A percentile compares a stretch with the other conserved stretches of the same genome.
These are phyloP conservation scores for Macrosteles quadrilineatus DNA, from an alignment of 1,140 invertebrate genomes.

Conservation along the genomic window DNA sequence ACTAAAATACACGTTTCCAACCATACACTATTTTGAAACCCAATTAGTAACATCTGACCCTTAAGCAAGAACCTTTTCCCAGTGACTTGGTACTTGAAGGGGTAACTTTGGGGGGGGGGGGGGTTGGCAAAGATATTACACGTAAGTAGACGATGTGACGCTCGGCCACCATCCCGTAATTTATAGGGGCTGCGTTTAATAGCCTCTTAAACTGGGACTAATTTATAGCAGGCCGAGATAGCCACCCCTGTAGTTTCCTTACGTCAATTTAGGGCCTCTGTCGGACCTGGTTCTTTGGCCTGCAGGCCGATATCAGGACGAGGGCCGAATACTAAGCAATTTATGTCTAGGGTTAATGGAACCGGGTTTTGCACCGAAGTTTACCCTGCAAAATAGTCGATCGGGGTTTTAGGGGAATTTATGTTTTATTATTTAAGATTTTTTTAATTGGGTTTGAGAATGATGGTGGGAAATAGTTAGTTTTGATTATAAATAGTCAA, in stretches of 20 bases:
- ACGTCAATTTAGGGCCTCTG: constrained; percentile 15
- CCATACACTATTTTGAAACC: too few relatives aligned
- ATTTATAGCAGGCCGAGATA: constrained; percentile 17
- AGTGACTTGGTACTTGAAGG: background rate
- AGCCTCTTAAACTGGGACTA: constrained; percentile 24
- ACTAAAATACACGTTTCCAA: too few relatives aligned
- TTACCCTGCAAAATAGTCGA: too few relatives aligned
- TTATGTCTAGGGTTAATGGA: background rate
- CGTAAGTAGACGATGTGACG: background rate
- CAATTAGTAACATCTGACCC: too few relatives aligned
- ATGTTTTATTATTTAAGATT: too few relatives aligned
- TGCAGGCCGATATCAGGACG: background rate
- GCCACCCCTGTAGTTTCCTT: constrained; percentile 10
- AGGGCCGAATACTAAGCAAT: background rate
- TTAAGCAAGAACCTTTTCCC: too few relatives aligned
- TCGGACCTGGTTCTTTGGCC: background rate
- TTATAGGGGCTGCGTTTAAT: constrained; percentile 25
- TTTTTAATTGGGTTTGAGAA: too few relatives aligned
- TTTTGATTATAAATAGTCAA: too few relatives aligned
- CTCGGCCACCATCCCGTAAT: constrained; percentile 14
- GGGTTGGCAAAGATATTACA: background rate
- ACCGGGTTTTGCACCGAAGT: too few relatives aligned
- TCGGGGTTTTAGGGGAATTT: too few relatives aligned
- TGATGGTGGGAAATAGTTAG: too few relatives aligned
- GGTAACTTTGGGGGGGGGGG: background rate